A percentile compares a stretch with the other conserved stretches of the same genome.
These are phyloP conservation scores for Aplysina aerophoba DNA, from an alignment of 37 sponge, comb jelly and placozoan species.

Conservation along the genomic window DNA sequence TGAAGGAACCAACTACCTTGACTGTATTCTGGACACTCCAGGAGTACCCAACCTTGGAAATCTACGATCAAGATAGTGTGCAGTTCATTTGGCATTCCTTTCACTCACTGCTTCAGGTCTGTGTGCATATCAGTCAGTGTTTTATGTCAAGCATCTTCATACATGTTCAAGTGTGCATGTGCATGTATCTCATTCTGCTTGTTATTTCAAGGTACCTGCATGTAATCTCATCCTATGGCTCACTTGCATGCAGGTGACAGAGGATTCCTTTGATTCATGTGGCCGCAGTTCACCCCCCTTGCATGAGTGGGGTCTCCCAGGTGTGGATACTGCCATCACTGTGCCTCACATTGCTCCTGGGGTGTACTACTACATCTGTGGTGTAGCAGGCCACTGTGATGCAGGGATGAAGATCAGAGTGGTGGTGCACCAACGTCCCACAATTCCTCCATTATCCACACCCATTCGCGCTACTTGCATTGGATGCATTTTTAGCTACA, in stretches of 20 bases:
- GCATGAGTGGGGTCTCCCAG: conserved; percentile 63
- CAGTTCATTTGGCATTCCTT: conserved; percentile 69
- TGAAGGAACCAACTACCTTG: background rate
- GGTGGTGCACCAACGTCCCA: background rate
- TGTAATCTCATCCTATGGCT: background rate
- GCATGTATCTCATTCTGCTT: background rate
- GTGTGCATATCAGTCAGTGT: background rate
- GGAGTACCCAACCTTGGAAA: conserved; percentile 46
- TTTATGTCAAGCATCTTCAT: too few relatives aligned
- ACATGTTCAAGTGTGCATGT: background rate
- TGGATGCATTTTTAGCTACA: background rate
- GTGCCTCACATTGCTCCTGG: conserved; percentile 58
- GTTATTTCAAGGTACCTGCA: background rate
- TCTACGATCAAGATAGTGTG: conserved; percentile 48
- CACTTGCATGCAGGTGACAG: conserved; percentile 50
- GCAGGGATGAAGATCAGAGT: conserved; percentile 84
- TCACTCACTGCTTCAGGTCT: conserved; percentile 81
- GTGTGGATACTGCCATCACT: conserved; percentile 59
- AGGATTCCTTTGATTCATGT: conserved; percentile 51
- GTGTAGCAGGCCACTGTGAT: conserved; percentile 77
- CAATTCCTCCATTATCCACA: background rate
- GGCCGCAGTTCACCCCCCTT: conserved; percentile 41
- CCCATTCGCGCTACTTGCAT: background rate
- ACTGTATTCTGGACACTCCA: conserved; percentile 68
- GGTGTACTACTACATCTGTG: conserved; percentile 74